Percentiles rank a stretch among this genome's conserved stretches.
These are phyloP conservation scores for Thaleichthys pacificus DNA, from an alignment of 2,797 vertebrate species.

Conservation along the genomic window DNA sequence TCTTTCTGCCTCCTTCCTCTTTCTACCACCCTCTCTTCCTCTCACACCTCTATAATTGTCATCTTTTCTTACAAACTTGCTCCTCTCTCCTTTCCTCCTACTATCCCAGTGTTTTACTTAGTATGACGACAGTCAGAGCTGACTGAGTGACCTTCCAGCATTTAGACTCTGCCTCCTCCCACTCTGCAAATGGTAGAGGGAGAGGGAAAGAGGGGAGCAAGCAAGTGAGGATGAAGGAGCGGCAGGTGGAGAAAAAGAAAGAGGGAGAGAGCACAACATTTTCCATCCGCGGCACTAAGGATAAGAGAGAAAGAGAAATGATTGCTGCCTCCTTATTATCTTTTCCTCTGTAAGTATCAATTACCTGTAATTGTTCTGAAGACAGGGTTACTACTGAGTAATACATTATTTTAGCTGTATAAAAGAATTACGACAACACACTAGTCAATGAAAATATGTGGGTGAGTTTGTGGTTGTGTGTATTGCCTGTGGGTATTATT, in stretches of 20 bases:
- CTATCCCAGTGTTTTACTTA: slow-evolving; percentile 26
- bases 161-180: slow-evolving; percentile 56
- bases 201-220: slow-evolving; percentile 12
- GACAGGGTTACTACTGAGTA: slow-evolving; percentile 10
- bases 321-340: slow-evolving; percentile 26
- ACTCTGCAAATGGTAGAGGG: slow-evolving; percentile 44
- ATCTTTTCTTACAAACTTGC: slow-evolving; percentile 23
- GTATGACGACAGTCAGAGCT: slow-evolving; percentile 62
- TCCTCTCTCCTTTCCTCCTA: slow-evolving; percentile 39
- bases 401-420: neutral
- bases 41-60: neutral
- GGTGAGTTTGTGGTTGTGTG: slow-evolving; percentile 15
- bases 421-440: too few species aligned
- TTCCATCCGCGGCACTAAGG: slow-evolving; percentile 48
- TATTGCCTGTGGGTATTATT: slow-evolving; percentile 4
- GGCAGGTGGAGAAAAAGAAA: slow-evolving; percentile 7
- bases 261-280: slow-evolving; percentile 37
- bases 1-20: slow-evolving; percentile 1
- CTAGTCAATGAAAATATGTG: slow-evolving; percentile 5
- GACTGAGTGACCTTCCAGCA: slow-evolving; percentile 70
- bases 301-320: slow-evolving; percentile 49
- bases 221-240: slow-evolving; percentile 13
- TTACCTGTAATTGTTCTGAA: slow-evolving; percentile 24
- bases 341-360: slow-evolving; percentile 67
- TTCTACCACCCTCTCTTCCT: neutral